Percentiles rank a stretch among this genome's conserved stretches.
These are phyloP conservation scores for Trachelus tabidus DNA, from an alignment of 2,888 invertebrate genomes.

Conservation along the genomic window DNA sequence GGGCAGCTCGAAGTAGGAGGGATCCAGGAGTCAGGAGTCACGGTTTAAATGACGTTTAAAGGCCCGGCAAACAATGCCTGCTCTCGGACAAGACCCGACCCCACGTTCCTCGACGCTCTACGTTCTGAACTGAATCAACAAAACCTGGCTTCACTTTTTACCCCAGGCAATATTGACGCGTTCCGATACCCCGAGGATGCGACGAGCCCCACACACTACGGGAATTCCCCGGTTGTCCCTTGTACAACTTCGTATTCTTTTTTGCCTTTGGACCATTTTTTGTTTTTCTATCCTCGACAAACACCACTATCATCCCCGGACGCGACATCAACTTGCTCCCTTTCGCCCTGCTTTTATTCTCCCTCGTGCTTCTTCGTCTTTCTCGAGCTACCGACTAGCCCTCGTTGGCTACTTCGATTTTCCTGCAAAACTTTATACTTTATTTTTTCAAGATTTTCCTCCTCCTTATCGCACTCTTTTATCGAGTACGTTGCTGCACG, in stretches of 20 bases:
- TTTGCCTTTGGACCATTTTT: neutral
- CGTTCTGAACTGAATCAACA: neutral
- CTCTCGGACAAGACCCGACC: conserved; percentile 1
- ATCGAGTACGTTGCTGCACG: neutral
- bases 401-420: neutral
- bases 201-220: neutral
- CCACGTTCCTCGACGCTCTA: neutral
- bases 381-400: neutral
- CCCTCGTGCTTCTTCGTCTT: neutral
- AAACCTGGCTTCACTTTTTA: neutral
- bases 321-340: neutral
- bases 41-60: conserved; percentile 51
- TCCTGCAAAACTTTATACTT: neutral
- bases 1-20: conserved; percentile 10
- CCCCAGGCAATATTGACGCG: neutral
- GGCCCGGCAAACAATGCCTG: conserved; percentile 26
- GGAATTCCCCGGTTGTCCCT: neutral
- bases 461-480: neutral
- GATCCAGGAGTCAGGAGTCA: conserved; percentile 37
- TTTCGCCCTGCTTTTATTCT: neutral
- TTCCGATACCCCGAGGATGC: neutral
- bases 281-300: neutral
- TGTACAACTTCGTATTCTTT: neutral
- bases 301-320: neutral
- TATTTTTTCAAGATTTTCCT: neutral